phyloP scores from a whole-genome alignment of 2,113 vertebrate species.

The Syngnathus scovelli region DNA sequence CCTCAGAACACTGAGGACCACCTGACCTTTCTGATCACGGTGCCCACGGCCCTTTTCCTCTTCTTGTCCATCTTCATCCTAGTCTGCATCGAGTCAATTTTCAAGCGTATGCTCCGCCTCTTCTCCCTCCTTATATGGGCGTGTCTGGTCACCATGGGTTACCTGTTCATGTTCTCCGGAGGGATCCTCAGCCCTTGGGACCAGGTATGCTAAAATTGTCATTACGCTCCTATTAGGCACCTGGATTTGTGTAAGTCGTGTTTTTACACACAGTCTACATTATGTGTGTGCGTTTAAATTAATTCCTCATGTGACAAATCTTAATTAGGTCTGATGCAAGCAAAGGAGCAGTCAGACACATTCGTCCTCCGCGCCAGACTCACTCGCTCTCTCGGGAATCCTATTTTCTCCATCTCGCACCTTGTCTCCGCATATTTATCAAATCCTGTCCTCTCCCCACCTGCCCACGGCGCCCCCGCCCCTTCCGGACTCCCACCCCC shows the following conservation, averaged over 20 bases:
- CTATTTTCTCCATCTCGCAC: conserved; percentile 48
- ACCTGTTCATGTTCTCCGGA: conserved; percentile 96
- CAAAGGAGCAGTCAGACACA: conserved; percentile 52
- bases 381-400: conserved; percentile 39
- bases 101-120: conserved; percentile 89
- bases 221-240: neutral
- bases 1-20: conserved; percentile 86
- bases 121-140: conserved; percentile 95
- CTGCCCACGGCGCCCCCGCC: conserved; percentile 35
- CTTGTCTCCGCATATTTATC: conserved; percentile 57
- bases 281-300: conserved; percentile 19
- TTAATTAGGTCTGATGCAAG: conserved; percentile 55
- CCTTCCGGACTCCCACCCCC: neutral
- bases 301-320: conserved; percentile 36
- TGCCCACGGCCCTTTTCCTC: conserved; percentile 89
- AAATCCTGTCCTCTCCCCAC: conserved; percentile 42
- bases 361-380: conserved; percentile 48
- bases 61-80: conserved; percentile 96
- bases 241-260: neutral
- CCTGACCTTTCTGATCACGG: conserved; percentile 91
- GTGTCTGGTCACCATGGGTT: conserved; percentile 94
- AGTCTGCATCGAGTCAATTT: conserved; percentile 90
- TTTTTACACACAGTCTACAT: neutral
- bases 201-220: conserved; percentile 75
- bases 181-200: conserved; percentile 94